Evolutionary conservation across 2,113 vertebrate genomes (phyloP).

Genomic region (rabbit (Oryctolagus cuniculus)): DNA sequence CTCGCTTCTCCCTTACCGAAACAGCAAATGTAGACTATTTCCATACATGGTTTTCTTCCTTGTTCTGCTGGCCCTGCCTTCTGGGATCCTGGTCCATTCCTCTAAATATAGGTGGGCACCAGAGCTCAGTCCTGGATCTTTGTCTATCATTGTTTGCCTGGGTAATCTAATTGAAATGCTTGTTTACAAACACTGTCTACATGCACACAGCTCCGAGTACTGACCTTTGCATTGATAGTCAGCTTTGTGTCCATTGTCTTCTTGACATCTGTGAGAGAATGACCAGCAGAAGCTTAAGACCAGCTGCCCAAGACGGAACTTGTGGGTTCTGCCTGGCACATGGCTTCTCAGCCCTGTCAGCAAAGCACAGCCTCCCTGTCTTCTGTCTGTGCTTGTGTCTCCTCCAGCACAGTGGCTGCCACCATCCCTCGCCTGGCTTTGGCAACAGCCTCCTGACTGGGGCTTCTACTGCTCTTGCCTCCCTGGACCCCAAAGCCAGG

Average conservation of each 20-base stretch:
- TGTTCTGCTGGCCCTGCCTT: neutral
- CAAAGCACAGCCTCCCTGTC: no score
- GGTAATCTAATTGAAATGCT: neutral
- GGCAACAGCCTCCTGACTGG: neutral
- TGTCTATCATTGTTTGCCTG: neutral
- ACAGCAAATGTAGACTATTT: neutral
- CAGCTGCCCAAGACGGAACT: neutral
- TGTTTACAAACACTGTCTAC: neutral
- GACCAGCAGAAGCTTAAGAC: neutral
- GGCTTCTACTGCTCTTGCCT: neutral
- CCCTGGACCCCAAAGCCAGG: neutral
- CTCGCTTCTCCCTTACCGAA: neutral
- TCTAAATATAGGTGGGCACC: neutral
- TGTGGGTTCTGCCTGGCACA: neutral
- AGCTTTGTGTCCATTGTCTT: neutral
- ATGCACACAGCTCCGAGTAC: neutral
- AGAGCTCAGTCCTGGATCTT: neutral
- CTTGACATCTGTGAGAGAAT: neutral
- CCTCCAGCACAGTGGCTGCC: neutral
- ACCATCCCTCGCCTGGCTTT: neutral
- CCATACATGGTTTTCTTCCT: neutral
- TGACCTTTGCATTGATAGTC: constrained; percentile 18
- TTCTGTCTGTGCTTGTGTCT: neutral
- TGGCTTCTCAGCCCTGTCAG: neutral
- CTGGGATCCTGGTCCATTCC: neutral